These are phyloP conservation scores for Meta bourneti DNA, from an alignment of 2,888 invertebrate genomes.

Conservation along the genomic window DNA sequence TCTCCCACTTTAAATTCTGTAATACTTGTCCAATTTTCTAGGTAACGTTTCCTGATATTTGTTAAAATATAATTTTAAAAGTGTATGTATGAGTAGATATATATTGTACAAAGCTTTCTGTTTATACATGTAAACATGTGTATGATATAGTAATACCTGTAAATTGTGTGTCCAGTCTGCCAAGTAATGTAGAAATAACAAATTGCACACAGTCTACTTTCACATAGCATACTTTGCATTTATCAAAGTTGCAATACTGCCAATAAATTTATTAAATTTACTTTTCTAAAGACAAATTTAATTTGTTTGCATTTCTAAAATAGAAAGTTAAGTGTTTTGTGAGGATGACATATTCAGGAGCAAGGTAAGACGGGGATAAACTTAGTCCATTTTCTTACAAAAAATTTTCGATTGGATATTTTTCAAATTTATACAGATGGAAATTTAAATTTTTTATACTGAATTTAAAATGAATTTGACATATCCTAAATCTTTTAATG, in stretches of 20 bases:
- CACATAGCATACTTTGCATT: not conserved
- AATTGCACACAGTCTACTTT: no score
- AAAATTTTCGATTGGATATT: slow-evolving; percentile 66
- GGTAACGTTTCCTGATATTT: no score
- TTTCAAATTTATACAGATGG: slow-evolving; percentile 51
- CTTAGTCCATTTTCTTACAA: slow-evolving; percentile 59
- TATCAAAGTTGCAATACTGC: not conserved
- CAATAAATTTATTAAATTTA: not conserved
- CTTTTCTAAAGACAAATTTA: not conserved
- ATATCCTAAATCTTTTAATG: slow-evolving; percentile 57
- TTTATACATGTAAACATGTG: no score
- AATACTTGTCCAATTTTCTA: no score
- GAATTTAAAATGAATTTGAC: slow-evolving; percentile 42
- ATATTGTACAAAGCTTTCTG: no score
- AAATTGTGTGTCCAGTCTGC: no score
- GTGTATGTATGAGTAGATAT: no score
- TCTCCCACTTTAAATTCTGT: no score
- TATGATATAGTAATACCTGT: no score
- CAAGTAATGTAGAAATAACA: no score
- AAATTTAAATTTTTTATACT: slow-evolving; percentile 66
- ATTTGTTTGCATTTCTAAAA: not conserved
- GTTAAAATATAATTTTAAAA: no score
- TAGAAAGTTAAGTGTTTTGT: not conserved
- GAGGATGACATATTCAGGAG: not conserved
- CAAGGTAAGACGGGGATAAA: not conserved